phyloP scores from a whole-genome alignment of 53 echinoderm and acorn worm species.

The Temnopleurus reevesii region DNA sequence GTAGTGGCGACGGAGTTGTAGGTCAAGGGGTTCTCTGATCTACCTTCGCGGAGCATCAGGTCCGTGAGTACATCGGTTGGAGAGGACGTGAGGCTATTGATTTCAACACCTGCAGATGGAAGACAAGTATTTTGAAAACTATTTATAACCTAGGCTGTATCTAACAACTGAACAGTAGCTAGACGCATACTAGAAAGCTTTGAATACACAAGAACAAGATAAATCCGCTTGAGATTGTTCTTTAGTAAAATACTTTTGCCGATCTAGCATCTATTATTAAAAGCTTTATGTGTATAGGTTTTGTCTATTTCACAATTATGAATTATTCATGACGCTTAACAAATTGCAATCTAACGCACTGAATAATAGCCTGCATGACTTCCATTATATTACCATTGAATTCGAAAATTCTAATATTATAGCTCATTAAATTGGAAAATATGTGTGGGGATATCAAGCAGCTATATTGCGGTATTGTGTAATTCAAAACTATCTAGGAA shows the following conservation, averaged over 20 bases:
- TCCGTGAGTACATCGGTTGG: constrained; percentile 48
- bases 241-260: too few relatives aligned
- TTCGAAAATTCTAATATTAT: neutral
- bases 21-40: constrained; percentile 65
- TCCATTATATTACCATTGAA: too few relatives aligned
- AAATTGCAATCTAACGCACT: neutral
- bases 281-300: too few relatives aligned
- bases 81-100: constrained; percentile 35
- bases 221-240: neutral
- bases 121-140: neutral
- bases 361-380: neutral
- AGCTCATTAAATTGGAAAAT: neutral
- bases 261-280: too few relatives aligned
- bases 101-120: constrained; percentile 33
- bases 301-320: neutral
- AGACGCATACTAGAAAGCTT: neutral
- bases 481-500: constrained; percentile 49
- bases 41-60: constrained; percentile 74
- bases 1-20: constrained; percentile 74
- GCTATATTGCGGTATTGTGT: constrained; percentile 7
- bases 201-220: constrained; percentile 9
- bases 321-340: neutral
- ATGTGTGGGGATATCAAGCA: neutral
- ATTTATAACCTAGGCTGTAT: neutral
- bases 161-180: neutral